Conservation (phyloP, 2,113 vertebrate genomes). For the Bambusicola thoracicus region DNA sequence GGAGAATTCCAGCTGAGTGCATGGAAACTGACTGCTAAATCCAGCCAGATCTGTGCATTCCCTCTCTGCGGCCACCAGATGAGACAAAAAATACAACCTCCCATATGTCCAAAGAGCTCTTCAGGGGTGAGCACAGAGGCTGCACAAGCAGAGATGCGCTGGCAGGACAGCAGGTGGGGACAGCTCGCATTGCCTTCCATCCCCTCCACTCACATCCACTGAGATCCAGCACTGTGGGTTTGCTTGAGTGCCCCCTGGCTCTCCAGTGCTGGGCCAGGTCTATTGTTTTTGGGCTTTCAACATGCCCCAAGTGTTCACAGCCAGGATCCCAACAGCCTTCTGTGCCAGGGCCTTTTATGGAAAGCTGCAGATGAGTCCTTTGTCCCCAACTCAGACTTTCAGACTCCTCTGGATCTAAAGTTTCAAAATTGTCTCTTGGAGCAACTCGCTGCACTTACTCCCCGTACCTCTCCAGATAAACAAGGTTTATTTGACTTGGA, state of each 20-base stretch:
- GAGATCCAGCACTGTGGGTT: background rate
- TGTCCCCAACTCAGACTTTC: constrained; percentile 39
- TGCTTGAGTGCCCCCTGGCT: background rate
- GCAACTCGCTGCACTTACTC: background rate
- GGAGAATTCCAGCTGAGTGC: background rate
- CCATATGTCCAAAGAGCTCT: background rate
- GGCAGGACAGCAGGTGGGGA: background rate
- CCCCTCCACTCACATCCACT: rapidly evolving
- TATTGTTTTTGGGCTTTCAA: background rate
- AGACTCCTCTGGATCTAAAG: constrained; percentile 32
- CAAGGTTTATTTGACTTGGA: constrained; percentile 52
- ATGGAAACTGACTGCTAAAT: background rate
- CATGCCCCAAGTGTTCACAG: background rate
- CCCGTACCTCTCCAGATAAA: background rate
- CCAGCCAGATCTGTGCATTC: background rate
- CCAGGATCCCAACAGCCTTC: background rate
- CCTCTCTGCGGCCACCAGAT: background rate
- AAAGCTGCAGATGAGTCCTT: constrained; percentile 10
- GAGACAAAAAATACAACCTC: background rate
- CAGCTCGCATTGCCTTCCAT: background rate
- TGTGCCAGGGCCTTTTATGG: background rate
- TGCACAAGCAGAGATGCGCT: background rate
- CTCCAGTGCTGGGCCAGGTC: background rate
- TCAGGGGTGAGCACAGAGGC: rapidly evolving
- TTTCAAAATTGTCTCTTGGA: constrained; percentile 20